Percentiles rank a stretch among this genome's conserved stretches.
These are phyloP conservation scores for Rotaria sp. DNA, from an alignment of 2,888 invertebrate species.

Conservation along the genomic window DNA sequence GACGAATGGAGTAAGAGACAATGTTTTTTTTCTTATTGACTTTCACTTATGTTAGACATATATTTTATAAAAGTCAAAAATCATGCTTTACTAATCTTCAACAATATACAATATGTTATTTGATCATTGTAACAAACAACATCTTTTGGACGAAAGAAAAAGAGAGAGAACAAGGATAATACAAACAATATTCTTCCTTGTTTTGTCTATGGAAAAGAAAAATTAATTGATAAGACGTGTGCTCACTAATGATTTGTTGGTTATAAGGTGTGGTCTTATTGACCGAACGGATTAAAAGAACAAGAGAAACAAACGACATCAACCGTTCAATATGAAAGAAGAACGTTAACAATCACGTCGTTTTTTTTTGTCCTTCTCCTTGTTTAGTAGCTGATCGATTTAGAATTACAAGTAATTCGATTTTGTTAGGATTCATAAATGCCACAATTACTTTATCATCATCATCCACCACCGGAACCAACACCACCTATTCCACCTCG, in stretches of 20 bases:
- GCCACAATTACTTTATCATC: background rate
- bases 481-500: conserved; percentile 24
- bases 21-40: background rate
- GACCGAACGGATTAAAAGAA: background rate
- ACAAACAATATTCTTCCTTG: background rate
- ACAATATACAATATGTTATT: background rate
- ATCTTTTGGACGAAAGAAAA: background rate
- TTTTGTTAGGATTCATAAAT: background rate
- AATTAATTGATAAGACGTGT: background rate
- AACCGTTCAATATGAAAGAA: background rate
- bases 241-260: background rate
- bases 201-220: background rate
- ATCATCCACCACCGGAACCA: background rate
- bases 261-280: background rate
- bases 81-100: background rate
- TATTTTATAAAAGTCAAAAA: background rate
- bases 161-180: background rate
- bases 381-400: too few species aligned
- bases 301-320: background rate
- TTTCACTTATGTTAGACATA: background rate
- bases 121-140: background rate
- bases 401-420: too few species aligned
- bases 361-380: too few species aligned
- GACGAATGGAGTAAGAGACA: background rate
- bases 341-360: background rate